Evolutionary conservation across 92 coral and sea anemone species (phyloP).

Genomic region (Hydrozoanthus gracilis): DNA sequence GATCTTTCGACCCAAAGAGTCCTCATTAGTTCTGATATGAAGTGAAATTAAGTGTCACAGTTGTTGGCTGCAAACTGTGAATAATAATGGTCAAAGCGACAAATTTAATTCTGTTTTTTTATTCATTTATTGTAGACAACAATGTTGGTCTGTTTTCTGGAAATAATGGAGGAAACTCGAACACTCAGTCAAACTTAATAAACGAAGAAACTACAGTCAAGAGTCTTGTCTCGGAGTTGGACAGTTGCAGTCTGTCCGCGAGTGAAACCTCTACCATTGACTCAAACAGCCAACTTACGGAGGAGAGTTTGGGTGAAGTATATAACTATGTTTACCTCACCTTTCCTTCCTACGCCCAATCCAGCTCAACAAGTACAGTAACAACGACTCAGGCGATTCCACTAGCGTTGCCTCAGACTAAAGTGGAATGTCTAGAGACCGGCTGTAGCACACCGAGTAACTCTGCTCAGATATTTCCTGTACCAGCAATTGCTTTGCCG

Average conservation of each 20-base stretch:
- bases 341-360: constrained; percentile 27
- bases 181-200: not conserved
- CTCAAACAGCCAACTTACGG: constrained; percentile 41
- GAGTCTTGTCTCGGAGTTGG: constrained; percentile 14
- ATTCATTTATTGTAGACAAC: not conserved
- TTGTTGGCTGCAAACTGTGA: too few relatives aligned
- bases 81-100: not conserved
- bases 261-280: constrained; percentile 32
- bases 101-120: not conserved
- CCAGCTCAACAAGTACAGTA: constrained; percentile 25
- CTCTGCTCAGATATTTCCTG: constrained; percentile 30
- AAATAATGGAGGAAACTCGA: constrained; percentile 11
- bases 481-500: constrained; percentile 36
- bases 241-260: constrained; percentile 35
- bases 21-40: too few relatives aligned
- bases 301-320: constrained; percentile 26
- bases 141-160: constrained; percentile 32
- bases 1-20: too few relatives aligned
- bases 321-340: constrained; percentile 34
- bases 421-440: constrained; percentile 38
- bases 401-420: constrained; percentile 35
- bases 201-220: constrained; percentile 27
- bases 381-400: constrained; percentile 32
- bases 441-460: constrained; percentile 35
- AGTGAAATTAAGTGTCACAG: too few relatives aligned